These are phyloP conservation scores for Drosophila mercatorum DNA, from an alignment of 2,888 invertebrate species.

Conservation along the genomic window DNA sequence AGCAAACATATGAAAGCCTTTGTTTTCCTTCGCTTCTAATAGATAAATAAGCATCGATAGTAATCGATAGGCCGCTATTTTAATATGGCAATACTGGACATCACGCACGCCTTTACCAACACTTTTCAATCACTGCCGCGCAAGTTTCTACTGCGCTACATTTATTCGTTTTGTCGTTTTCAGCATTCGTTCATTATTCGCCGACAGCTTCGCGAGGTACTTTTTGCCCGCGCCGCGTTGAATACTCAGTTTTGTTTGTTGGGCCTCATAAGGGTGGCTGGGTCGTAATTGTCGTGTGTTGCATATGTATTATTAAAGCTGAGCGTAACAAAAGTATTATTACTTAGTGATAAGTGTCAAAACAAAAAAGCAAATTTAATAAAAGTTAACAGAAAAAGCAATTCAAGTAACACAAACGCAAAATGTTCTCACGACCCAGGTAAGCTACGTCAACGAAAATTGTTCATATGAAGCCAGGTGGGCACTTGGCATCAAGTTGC, in stretches of 20 bases:
- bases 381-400: conserved; percentile 53
- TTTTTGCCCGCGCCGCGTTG: conserved; percentile 42
- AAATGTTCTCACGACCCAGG: conserved; percentile 82
- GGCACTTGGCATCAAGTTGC: conserved; percentile 27
- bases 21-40: background rate
- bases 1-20: background rate
- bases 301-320: conserved; percentile 29
- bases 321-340: conserved; percentile 54
- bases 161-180: conserved; percentile 26
- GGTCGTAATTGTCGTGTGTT: conserved; percentile 44
- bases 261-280: conserved; percentile 38
- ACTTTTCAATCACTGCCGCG: conserved; percentile 40
- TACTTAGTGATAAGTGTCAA: conserved; percentile 54
- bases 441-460: conserved; percentile 58
- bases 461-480: conserved; percentile 1
- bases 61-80: background rate
- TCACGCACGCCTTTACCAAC: conserved; percentile 8
- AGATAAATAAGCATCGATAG: background rate
- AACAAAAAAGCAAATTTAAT: conserved; percentile 18
- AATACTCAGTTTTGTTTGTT: conserved; percentile 47
- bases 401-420: conserved; percentile 48
- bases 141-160: conserved; percentile 16
- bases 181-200: conserved; percentile 51
- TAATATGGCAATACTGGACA: background rate
- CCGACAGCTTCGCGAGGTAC: conserved; percentile 47